These are phyloP conservation scores for Siniperca obscura DNA, from an alignment of 2,797 vertebrate genomes.

Conservation along the genomic window DNA sequence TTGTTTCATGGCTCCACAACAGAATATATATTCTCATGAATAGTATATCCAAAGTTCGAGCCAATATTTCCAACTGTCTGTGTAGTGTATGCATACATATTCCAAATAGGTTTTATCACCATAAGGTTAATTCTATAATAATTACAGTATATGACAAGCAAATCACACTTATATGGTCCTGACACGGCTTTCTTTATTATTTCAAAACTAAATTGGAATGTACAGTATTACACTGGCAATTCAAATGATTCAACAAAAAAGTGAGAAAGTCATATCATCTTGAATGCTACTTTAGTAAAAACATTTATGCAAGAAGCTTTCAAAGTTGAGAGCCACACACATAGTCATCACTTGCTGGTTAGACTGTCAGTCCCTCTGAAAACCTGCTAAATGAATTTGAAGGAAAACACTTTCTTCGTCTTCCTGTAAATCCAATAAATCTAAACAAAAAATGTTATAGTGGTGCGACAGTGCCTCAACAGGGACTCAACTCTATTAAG, in stretches of 20 bases:
- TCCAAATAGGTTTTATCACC: background rate
- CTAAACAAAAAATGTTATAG: constrained; percentile 46
- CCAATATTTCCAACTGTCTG: background rate
- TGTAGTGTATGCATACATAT: background rate
- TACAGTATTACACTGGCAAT: background rate
- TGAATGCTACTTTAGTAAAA: background rate
- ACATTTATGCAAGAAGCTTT: background rate
- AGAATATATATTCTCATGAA: background rate
- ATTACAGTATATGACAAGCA: background rate
- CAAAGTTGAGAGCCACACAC: constrained; percentile 4
- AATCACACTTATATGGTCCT: background rate
- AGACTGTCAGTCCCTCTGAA: constrained; percentile 16
- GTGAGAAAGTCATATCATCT: background rate
- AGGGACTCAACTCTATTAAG: constrained; percentile 23
- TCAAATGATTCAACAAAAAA: constrained; percentile 4
- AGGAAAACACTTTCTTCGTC: constrained; percentile 24
- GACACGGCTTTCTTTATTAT: background rate
- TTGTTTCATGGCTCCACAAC: background rate
- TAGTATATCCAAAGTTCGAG: background rate
- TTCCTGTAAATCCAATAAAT: constrained; percentile 49
- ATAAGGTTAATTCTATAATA: background rate
- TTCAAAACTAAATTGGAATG: background rate
- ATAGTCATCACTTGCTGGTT: constrained; percentile 3
- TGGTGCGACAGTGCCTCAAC: constrained; percentile 22
- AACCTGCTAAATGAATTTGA: constrained; percentile 47